Evolutionary conservation across 2,888 invertebrate genomes (phyloP), one percentile per base, ranked within the genome.

Genomic region (Tetheella fluctuosa): DNA sequence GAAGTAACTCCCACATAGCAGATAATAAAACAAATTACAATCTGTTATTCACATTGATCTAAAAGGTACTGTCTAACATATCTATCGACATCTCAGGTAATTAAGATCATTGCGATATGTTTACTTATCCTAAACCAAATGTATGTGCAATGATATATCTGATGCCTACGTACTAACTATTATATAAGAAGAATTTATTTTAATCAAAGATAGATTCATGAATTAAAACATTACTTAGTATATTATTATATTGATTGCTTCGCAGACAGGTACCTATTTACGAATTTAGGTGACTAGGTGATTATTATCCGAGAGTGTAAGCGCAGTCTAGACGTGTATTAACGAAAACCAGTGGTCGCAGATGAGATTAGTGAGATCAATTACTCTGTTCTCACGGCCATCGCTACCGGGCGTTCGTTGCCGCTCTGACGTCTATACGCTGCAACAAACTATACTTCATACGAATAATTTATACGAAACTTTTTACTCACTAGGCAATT

Each of bases 321-420:
- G 73, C 73, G 60, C 64, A 69, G 84, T 83, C 84, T 84, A 84
- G 84, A 84, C 83, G 66, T 66, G 77, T 78, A 80, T 83, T 84
- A 82, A 76, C 75, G 76, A 72, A 73, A 64, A 71, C 65, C 69
- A 66, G 69, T 71, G 73, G 71, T 77, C 74, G 78, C 80, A 81
- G 86, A 86, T 86, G 81, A 87, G 89, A 90, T 90, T 88, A 88
- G 82, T 77, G 73, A 82, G 83, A 88, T 89, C 89, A 89, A 90
- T 90, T 87, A 87, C 79, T 83, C 70, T 77, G 90, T 90, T 91
- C 91, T 89, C 91, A 91, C 90, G 90, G 77, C 67, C 59, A 66
- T 57, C 64, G 69, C 74, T 71, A 74, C 72, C 65, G 63, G 64
- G 58, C 61, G 69, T 34, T 34, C 34, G 34, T 7, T 34, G 8